Evolutionary conservation across 2,113 vertebrate species (phyloP), one percentile per base, ranked within the genome.

Genomic region (Stictonetta naevosa): DNA sequence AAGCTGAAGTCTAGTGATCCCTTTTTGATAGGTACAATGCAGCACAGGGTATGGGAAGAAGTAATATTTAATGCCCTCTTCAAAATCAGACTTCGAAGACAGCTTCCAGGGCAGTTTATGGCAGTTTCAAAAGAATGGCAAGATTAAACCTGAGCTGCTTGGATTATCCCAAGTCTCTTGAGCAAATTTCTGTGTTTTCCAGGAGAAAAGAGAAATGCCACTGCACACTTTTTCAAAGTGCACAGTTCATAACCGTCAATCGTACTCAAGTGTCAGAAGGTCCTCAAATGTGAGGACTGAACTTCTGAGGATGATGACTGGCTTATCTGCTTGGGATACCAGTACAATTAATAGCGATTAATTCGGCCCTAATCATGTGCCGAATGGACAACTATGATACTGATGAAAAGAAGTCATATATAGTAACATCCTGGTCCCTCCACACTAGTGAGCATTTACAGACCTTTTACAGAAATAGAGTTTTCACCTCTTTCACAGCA

Each of bases 311-410:
- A 74, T 38, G 18, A 64, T 5, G 18, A 40, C 7, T 25, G 6
- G 15, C 36, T 38, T 56, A 46, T 22, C 55, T 62, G 10, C 15
- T 18, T n/a, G 5, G 52, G 15, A 53, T 34, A 40, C 8, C 22
- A 81, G 7, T 71, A 14, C 21, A 68, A 60, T 13, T 63, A 66
- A 34, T 5, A 4, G 14, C 13, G 11, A 48, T 48, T 48, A 48
- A 48, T 22, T 48, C 20, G 77, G 36, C 33, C 23, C 23, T 69
- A 86, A n/a, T 21, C 53, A 78, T 2, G 8, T 23, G 25, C 46
- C n/a, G 31, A 34, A 60, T 11, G 76, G 59, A 48, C 18, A 69
- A 11, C 62, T 67, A 81, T 0, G 0, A 9, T 19, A 55, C 1
- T 34, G 26, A 83, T 85, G 28, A 82, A 69, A 85, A 69, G 1